These are phyloP conservation scores for Bombus fervidus DNA, from an alignment of 1,140 invertebrate species.

Conservation along the genomic window DNA sequence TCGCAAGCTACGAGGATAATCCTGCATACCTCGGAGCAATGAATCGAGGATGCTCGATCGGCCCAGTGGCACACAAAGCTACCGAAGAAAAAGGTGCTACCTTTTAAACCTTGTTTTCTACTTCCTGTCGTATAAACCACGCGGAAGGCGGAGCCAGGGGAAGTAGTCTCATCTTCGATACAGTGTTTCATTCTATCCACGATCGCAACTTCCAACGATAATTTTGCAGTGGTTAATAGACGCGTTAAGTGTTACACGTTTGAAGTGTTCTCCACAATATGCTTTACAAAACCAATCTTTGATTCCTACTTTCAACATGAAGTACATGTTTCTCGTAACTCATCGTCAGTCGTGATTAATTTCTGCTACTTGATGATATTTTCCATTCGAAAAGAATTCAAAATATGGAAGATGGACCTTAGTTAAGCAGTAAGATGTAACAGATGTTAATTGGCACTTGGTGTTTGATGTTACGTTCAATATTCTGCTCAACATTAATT, in stretches of 20 bases:
- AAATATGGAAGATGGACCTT: too few species aligned
- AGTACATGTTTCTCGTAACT: too few species aligned
- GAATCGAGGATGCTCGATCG: slow-evolving; percentile 76
- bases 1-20: slow-evolving; percentile 35
- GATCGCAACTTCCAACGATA: background rate
- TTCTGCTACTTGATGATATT: too few species aligned
- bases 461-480: background rate
- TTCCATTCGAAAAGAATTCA: too few species aligned
- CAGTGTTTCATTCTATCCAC: slow-evolving; percentile 39
- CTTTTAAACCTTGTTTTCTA: slow-evolving; percentile 81
- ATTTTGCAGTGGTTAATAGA: background rate
- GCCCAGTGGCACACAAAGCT: slow-evolving; percentile 81
- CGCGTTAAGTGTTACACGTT: background rate
- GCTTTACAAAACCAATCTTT: background rate
- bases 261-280: background rate
- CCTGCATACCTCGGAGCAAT: slow-evolving; percentile 41
- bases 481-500: background rate
- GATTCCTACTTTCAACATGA: background rate
- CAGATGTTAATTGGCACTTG: too few species aligned
- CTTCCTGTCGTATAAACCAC: slow-evolving; percentile 67
- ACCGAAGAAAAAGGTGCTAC: slow-evolving; percentile 69
- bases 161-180: slow-evolving; percentile 59
- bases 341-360: too few species aligned
- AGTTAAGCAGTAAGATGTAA: too few species aligned
- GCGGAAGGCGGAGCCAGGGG: slow-evolving; percentile 44